Percentiles rank a stretch among this genome's conserved stretches.
Evolutionary conservation across 2,113 vertebrate genomes (phyloP).

Genomic region (Solea senegalensis): DNA sequence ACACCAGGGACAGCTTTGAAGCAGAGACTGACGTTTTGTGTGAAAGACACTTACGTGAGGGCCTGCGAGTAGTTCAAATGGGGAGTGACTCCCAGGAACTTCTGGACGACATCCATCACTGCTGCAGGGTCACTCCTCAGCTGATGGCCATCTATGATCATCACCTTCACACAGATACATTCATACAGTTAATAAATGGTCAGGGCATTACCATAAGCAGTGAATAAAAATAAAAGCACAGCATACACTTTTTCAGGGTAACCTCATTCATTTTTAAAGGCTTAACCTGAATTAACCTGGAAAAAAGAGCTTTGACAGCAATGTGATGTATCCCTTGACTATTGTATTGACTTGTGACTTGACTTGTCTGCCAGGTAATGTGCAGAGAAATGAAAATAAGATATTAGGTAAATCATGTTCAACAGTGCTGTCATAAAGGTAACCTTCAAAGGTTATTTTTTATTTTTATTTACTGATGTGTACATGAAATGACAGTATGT

Average conservation of each 20-base stretch:
- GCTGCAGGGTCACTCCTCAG: constrained; percentile 90
- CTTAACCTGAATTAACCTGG: too few relatives aligned
- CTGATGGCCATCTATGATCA: constrained; percentile 97
- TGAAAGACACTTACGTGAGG: constrained; percentile 86
- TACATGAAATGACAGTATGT: too few relatives aligned
- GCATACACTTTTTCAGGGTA: not conserved
- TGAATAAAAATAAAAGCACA: not conserved
- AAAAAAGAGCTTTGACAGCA: not conserved
- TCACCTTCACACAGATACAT: constrained; percentile 80
- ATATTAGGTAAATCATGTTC: not conserved
- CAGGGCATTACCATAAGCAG: too few relatives aligned
- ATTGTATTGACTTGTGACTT: not conserved
- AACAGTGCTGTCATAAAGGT: not conserved
- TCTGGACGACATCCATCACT: constrained; percentile 97
- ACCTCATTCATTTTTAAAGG: not conserved
- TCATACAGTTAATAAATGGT: not conserved
- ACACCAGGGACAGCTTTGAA: not conserved
- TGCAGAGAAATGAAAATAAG: not conserved
- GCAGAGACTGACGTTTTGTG: not conserved
- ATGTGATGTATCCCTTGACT: not conserved
- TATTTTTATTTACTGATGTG: too few relatives aligned
- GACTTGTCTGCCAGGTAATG: not conserved
- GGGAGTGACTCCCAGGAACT: constrained; percentile 93
- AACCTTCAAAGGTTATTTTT: too few relatives aligned
- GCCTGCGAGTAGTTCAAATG: constrained; percentile 97